These are phyloP conservation scores for Mesocentrotus franciscanus DNA, from an alignment of 53 echinoderm and acorn worm species.

Conservation along the genomic window DNA sequence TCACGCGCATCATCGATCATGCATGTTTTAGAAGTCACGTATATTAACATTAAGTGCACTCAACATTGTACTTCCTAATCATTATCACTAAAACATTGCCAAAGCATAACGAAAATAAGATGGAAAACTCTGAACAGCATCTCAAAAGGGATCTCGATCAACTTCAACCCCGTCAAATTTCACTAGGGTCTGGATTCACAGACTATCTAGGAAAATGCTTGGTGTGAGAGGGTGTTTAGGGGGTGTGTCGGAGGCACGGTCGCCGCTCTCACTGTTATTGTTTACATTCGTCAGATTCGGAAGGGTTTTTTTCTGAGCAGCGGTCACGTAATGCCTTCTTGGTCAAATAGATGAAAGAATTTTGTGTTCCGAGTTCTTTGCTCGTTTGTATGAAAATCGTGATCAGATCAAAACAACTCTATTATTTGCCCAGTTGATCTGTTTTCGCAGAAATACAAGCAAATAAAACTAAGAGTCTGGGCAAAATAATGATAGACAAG, in stretches of 20 bases:
- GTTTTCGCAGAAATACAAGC: too few species aligned
- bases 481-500: too few species aligned
- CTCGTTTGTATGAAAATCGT: not conserved
- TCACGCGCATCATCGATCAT: not conserved
- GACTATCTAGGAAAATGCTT: not conserved
- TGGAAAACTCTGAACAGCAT: too few species aligned
- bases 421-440: too few species aligned
- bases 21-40: not conserved
- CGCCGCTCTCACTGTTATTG: not conserved
- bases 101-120: too few species aligned
- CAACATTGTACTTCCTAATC: too few species aligned
- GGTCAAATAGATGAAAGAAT: not conserved
- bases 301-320: not conserved
- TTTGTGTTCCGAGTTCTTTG: not conserved
- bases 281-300: not conserved
- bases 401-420: not conserved
- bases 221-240: not conserved
- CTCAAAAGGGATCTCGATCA: not conserved
- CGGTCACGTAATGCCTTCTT: not conserved
- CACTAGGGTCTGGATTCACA: not conserved
- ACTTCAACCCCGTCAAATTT: not conserved
- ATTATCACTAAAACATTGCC: too few species aligned
- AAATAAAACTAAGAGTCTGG: too few species aligned
- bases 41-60: not conserved
- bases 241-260: slow-evolving; percentile 22